Evolutionary conservation across 2,888 invertebrate genomes (phyloP).

Genomic region (Arge pagana): DNA sequence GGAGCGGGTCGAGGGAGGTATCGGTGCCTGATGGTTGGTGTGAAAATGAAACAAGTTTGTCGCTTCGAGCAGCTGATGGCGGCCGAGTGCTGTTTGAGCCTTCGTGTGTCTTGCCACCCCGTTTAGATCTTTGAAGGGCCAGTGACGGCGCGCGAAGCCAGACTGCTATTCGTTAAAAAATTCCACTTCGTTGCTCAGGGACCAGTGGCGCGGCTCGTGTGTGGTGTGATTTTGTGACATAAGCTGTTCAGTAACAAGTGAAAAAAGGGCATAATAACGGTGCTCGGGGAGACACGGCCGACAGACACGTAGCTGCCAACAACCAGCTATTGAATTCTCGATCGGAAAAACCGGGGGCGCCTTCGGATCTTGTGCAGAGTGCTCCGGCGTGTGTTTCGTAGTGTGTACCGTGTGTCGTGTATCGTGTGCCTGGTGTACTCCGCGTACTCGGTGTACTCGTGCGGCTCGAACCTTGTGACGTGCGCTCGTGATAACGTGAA

Average conservation of each 20-base stretch:
- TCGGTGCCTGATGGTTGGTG: conserved; percentile 42
- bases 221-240: too few species aligned
- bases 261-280: conserved; percentile 20
- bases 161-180: too few species aligned
- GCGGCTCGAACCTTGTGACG: conserved; percentile 28
- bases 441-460: too few species aligned
- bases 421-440: conserved; percentile 16
- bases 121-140: conserved; percentile 25
- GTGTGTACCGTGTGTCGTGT: conserved; percentile 3
- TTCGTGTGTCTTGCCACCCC: conserved; percentile 37
- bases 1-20: conserved; percentile 38
- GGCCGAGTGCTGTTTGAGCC: conserved; percentile 46
- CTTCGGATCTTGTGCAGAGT: conserved; percentile 18
- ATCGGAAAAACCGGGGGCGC: neutral
- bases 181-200: too few species aligned
- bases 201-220: too few species aligned
- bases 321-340: conserved; percentile 3
- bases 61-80: conserved; percentile 54
- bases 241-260: too few species aligned
- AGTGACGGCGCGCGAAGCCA: conserved; percentile 10
- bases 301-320: conserved; percentile 16
- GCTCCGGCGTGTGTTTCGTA: neutral
- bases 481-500: neutral
- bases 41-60: conserved; percentile 49
- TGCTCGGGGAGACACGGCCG: conserved; percentile 12